These are phyloP conservation scores for Tenthredo notha DNA, from an alignment of 2,888 invertebrate genomes.

Conservation along the genomic window DNA sequence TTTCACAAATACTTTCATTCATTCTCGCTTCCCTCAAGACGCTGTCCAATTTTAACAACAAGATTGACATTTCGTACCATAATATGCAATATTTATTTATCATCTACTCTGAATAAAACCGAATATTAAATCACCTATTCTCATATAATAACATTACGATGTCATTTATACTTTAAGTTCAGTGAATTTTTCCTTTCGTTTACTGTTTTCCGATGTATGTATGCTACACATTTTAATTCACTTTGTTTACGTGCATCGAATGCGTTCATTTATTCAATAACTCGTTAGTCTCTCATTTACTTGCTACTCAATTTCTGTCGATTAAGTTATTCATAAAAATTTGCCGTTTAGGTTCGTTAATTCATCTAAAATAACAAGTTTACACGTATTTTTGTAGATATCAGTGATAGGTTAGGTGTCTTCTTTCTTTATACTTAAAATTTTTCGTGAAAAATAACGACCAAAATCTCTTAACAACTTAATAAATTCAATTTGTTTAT, in stretches of 20 bases:
- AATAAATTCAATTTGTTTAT: background rate
- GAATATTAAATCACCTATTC: background rate
- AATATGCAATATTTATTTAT: background rate
- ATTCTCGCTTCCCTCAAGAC: background rate
- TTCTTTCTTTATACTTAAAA: too few relatives aligned
- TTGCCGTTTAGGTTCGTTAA: background rate
- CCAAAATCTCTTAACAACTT: background rate
- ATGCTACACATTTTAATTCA: background rate
- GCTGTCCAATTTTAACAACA: background rate
- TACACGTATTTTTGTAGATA: background rate
- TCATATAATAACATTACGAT: background rate
- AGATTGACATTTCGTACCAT: background rate
- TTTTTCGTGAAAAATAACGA: background rate
- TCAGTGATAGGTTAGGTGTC: background rate
- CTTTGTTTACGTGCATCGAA: background rate
- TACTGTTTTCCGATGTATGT: background rate
- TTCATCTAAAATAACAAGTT: background rate
- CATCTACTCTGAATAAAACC: background rate
- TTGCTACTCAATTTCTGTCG: background rate
- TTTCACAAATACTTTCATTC: background rate
- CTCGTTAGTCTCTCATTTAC: background rate
- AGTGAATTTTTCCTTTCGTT: background rate
- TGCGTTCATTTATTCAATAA: background rate
- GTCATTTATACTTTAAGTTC: background rate
- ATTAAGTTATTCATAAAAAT: background rate